Evolutionary conservation across 2,113 vertebrate species (phyloP).

Genomic region (Centrocercus urophasianus): DNA sequence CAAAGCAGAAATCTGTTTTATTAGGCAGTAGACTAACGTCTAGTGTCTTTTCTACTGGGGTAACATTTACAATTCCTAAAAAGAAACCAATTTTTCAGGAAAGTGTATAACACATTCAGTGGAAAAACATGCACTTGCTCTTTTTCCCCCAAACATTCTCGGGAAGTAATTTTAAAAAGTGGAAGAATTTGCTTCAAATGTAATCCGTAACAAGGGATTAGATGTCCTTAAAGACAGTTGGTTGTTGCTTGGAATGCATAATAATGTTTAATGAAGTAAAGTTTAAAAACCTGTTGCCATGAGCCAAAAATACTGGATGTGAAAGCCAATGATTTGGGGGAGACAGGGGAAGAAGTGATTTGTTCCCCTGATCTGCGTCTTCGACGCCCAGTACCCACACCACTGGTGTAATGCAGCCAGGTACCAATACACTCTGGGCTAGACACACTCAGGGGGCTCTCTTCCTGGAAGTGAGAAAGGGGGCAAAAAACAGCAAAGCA

Average conservation of each 20-base stretch:
- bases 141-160: slow-evolving; percentile 62
- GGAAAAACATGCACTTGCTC: slow-evolving; percentile 69
- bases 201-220: slow-evolving; percentile 83
- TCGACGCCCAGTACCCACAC: slow-evolving; percentile 95
- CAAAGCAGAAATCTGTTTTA: slow-evolving; percentile 59
- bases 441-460: slow-evolving; percentile 97
- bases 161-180: slow-evolving; percentile 52
- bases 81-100: slow-evolving; percentile 63
- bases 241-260: slow-evolving; percentile 84
- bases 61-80: slow-evolving; percentile 58
- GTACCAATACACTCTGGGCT: slow-evolving; percentile 95
- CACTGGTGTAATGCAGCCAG: slow-evolving; percentile 96
- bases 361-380: slow-evolving; percentile 98
- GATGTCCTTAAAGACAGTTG: slow-evolving; percentile 85
- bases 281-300: slow-evolving; percentile 98
- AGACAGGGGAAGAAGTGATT: slow-evolving; percentile 97
- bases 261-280: slow-evolving; percentile 92
- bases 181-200: slow-evolving; percentile 75
- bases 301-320: slow-evolving; percentile 98
- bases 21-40: slow-evolving; percentile 7
- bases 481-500: slow-evolving; percentile 89
- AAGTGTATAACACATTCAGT: slow-evolving; percentile 55
- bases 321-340: slow-evolving; percentile 98
- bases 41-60: slow-evolving; percentile 28
- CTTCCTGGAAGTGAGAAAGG: slow-evolving; percentile 94